Evolutionary conservation across 1,140 invertebrate species (phyloP).

Genomic region (Stegodyphus mimosarum): DNA sequence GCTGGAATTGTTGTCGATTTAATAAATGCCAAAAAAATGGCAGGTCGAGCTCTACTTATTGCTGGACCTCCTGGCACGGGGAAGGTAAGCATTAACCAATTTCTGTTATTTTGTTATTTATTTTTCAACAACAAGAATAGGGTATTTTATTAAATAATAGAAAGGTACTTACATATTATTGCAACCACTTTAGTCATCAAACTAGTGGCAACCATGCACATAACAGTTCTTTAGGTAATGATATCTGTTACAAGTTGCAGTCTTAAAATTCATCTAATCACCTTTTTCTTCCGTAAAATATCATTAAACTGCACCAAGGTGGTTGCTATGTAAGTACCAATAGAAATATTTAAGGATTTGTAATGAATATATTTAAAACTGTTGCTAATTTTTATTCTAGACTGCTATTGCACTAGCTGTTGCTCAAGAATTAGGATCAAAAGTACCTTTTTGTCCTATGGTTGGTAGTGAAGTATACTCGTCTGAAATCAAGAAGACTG

Average conservation of each 20-base stretch:
- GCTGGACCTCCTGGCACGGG: constrained; percentile 98
- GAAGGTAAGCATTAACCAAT: constrained; percentile 72
- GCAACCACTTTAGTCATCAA: no score
- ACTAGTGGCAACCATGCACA: no score
- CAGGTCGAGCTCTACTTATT: constrained; percentile 92
- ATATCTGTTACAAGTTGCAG: background rate
- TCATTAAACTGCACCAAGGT: no score
- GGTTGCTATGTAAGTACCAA: no score
- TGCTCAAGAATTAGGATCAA: constrained; percentile 96
- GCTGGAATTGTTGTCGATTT: constrained; percentile 97
- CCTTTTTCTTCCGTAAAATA: no score
- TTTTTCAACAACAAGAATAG: no score
- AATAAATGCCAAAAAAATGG: constrained; percentile 98
- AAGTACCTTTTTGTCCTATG: constrained; percentile 99
- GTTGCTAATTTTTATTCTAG: constrained; percentile 65
- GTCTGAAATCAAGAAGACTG: constrained; percentile 99
- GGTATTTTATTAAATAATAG: no score
- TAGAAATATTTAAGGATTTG: no score
- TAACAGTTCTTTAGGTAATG: no score
- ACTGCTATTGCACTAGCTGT: constrained; percentile 98
- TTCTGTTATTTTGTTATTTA: no score
- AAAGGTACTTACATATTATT: no score
- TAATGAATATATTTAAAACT: background rate
- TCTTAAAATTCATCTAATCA: background rate
- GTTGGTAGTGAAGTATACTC: constrained; percentile 99